Percentiles rank a stretch among this genome's conserved stretches.
Evolutionary conservation across 2,888 invertebrate genomes (phyloP).

Genomic region (Coleophora flavipennella): DNA sequence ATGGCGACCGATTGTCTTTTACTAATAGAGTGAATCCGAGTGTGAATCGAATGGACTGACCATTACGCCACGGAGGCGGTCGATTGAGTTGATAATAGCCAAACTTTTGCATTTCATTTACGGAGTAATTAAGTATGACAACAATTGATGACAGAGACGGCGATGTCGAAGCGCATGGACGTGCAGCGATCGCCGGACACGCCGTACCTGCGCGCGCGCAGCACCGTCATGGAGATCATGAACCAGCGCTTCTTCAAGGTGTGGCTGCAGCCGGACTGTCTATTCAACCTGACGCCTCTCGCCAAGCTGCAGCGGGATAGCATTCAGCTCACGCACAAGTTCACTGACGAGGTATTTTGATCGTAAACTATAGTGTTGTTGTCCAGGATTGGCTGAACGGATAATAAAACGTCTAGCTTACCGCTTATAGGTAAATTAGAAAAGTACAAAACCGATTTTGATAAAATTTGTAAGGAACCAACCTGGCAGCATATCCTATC

Average conservation of each 20-base stretch:
- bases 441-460: too few relatives aligned
- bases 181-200: constrained; percentile 69
- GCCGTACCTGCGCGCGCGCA: constrained; percentile 73
- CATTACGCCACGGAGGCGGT: too few relatives aligned
- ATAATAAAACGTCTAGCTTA: too few relatives aligned
- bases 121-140: background rate
- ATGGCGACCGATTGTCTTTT: too few relatives aligned
- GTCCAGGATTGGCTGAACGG: too few relatives aligned
- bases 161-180: constrained; percentile 79
- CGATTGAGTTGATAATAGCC: background rate
- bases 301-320: constrained; percentile 72
- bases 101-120: background rate
- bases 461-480: too few relatives aligned
- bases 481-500: too few relatives aligned
- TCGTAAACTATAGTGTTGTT: too few relatives aligned
- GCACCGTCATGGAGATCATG: constrained; percentile 53
- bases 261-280: constrained; percentile 77
- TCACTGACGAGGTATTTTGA: constrained; percentile 63
- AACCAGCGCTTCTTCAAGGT: constrained; percentile 62
- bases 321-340: constrained; percentile 74
- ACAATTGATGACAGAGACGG: constrained; percentile 67
- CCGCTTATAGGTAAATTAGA: too few relatives aligned
- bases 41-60: too few relatives aligned
- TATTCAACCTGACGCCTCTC: constrained; percentile 71
- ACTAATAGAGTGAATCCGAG: background rate